Base-by-base conservation (phyloP, 2,113 vertebrate species). In the Himantopus leucocephalus region DNA sequence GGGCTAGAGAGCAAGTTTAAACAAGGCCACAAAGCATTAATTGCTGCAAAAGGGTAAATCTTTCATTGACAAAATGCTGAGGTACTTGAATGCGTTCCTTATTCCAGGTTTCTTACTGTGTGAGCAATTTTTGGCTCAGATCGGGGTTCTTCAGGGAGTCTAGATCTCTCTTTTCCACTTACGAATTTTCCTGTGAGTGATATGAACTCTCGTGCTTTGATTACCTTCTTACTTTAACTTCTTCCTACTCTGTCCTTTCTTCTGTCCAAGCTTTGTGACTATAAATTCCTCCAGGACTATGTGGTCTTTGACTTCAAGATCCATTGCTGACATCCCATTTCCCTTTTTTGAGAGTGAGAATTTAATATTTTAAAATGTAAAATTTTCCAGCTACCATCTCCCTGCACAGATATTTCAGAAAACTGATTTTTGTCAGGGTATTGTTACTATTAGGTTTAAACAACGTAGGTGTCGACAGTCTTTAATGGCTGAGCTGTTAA, bases 381-480 rank as follows among this genome's bases (percentile, higher is more conserved):
- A 67, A 14, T 58, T 79, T 85, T 72, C 39, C n/a, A 87, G 70
- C 39, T 82, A 7, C 70, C 58, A 8, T 72, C 84, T 90, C 60
- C 71, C 77, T 92, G 34, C 24, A 3, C 3, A 66, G 70, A 13
- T 39, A 75, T 55, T 94, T 85, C 55, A 79, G 62, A 91, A 75
- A 87, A 56, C 58, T 43, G 10, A 18, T 60, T 78, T 95, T 90
- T 85, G 13, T 79, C 71, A 88, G 45, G 11, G 9, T 94, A 79
- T 92, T 85, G 82, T 91, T 94, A 75, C 71, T 90, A 6, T 88
- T 47, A 32, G 78, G 55, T 62, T 92, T 83, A 70, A 94, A 82
- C 63, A 67, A 14, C 0, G 32, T 80, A 73, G 82, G 78, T 94
- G 90, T 90, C 88, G 85, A 7, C 32, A 45, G 63, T 63, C 53